Base-by-base conservation (phyloP, 2,113 vertebrate genomes). In the Drymodes brunneopygia region DNA sequence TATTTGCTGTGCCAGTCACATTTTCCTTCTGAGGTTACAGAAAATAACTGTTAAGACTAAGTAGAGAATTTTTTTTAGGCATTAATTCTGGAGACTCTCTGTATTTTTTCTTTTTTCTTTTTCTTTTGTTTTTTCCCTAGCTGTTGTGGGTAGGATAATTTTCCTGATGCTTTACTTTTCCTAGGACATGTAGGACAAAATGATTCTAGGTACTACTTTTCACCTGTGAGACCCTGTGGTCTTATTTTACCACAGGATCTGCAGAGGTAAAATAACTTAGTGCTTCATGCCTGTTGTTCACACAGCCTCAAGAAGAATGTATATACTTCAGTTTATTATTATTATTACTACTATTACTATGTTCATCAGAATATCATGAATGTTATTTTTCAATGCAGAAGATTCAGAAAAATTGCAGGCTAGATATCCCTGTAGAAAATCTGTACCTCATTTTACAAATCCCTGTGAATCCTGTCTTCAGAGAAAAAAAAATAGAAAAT, bases 371-470 rank as follows among this genome's bases (percentile, higher is more conserved):
- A 45, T 75, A 61, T 19, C 6, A 1, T 35, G 28, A 77, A 42
- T 1, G 0, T 60, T 44, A 10, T 54, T 77, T 87, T 91, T 75
- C 25, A 47, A 6, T 36, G 24, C 18, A 33, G 29, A 84, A 89
- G 13, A 42, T 35, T 22, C 0, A 53, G 31, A 64, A 77, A 54
- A 47, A 28, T 17, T 7, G 16, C 0, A 0, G 19, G 22, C 28
- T 47, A n/a, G 31, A 5, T 33, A 21, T 5, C 90, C 11, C 31
- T 42, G 8, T 48, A 18, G 25, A 73, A 79, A 60, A 69, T 36
- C 24, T 69, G 18, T 48, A 24, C 16, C 16, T 91, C 13, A 12
- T 54, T 36, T 85, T 5, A 73, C 71, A 66, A 56, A 69, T 11
- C 10, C 11, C 27, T 40, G 27, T 53, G 48, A 82, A 79, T 75